phyloP scores from a whole-genome alignment of 2,113 vertebrate species.

The Catharus bicknelli region DNA sequence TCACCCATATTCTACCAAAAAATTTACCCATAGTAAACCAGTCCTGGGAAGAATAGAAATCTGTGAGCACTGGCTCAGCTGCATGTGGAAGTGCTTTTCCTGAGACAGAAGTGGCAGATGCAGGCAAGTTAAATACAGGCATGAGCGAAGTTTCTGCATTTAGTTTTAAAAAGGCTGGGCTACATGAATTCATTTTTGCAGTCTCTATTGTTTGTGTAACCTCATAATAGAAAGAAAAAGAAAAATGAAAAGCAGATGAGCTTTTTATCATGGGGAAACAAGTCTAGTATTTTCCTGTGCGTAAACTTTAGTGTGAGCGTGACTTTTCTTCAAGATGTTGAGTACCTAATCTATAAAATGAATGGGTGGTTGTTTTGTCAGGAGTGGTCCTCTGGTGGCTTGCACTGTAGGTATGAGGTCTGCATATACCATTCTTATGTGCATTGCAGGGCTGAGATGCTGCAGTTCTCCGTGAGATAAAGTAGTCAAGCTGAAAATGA shows the following conservation, averaged over 20 bases:
- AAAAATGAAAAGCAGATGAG: not conserved
- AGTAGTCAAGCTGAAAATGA: constrained; percentile 77
- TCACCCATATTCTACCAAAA: not conserved
- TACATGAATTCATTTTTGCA: not conserved
- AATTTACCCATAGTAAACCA: not conserved
- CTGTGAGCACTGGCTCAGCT: not conserved
- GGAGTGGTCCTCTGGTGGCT: constrained; percentile 28
- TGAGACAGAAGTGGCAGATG: not conserved
- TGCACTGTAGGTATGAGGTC: constrained; percentile 54
- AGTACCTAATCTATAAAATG: constrained; percentile 34
- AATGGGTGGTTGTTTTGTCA: constrained; percentile 48
- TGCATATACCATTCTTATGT: constrained; percentile 38
- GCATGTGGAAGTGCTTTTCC: not conserved
- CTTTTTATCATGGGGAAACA: not conserved
- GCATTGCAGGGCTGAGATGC: constrained; percentile 64
- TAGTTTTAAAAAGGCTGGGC: not conserved
- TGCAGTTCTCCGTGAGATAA: constrained; percentile 75
- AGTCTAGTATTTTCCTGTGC: not conserved
- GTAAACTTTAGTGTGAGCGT: not conserved
- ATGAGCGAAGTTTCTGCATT: not conserved
- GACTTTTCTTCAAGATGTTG: not conserved
- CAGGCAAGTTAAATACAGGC: not conserved
- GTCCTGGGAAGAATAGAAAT: not conserved
- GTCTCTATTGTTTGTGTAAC: not conserved
- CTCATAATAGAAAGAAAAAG: not conserved